Evolutionary conservation across 2,113 vertebrate species (phyloP).

Genomic region (Neopipo cinnamomea): DNA sequence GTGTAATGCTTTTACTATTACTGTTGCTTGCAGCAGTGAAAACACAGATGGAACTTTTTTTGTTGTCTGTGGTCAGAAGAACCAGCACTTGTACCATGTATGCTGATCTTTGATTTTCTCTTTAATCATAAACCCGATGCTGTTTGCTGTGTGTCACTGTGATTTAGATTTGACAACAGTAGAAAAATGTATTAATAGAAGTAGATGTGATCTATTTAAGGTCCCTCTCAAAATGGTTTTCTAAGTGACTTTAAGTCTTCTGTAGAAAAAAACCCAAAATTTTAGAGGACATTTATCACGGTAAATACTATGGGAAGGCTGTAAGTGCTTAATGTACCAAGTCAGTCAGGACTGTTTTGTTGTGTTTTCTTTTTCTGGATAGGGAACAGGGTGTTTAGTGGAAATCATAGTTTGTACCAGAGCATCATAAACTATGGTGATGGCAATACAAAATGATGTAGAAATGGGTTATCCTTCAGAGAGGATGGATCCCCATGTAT

Average conservation of each 20-base stretch:
- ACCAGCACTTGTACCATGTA: fast-evolving
- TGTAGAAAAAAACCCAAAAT: background rate
- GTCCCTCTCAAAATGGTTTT: background rate
- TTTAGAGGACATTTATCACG: background rate
- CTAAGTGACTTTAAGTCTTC: background rate
- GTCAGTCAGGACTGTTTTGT: background rate
- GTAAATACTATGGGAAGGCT: background rate
- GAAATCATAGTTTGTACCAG: background rate
- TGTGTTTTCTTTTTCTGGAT: background rate
- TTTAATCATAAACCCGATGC: background rate
- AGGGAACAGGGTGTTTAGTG: background rate
- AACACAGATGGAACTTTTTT: background rate
- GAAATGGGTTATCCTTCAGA: background rate
- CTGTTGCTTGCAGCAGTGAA: background rate
- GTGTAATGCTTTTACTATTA: background rate
- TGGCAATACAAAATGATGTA: background rate
- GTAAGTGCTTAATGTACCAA: background rate
- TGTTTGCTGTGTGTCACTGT: background rate
- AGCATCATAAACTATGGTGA: background rate
- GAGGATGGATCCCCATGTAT: background rate
- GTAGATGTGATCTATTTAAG: background rate
- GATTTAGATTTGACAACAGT: background rate
- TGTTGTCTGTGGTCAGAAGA: background rate
- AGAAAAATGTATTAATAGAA: background rate
- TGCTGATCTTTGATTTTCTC: background rate